Base-by-base conservation (phyloP, 2,113 vertebrate species). In the Chlorocebus sabaeus region DNA sequence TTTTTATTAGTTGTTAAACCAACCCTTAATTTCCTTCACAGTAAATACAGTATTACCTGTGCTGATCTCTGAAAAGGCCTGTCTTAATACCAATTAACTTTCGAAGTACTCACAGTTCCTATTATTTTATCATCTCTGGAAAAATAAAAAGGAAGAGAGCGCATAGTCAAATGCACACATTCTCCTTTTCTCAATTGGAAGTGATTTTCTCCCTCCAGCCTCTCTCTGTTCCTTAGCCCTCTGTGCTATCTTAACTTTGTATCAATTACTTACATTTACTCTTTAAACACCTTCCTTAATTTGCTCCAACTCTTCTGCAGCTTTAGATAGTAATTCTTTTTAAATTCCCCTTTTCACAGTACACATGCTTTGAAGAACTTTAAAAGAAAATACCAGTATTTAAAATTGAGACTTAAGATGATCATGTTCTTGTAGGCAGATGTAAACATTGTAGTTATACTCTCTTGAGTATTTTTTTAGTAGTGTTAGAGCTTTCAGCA, bases 361-460 rank as follows among this genome's bases (percentile, higher is more conserved):
- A 78, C 76, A 93, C 85, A 81, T 5, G 20, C 68, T 72, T 79
- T 90, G 48, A 88, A 80, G 61, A 90, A 78, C 23, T 48, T 86
- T 83, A 43, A 90, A 84, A 85, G 72, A 93, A 89, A 90, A 67
- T 35, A 89, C 12, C 35, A 43, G 30, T 76, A 67, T 95, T 93
- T 96, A 88, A 82, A 97, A 93, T 85, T 10, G 8, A 89, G 50
- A 93, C 50, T 73, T 64, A 85, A 93, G 50, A 94, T 96, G 82
- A 96, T 57, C 50, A 45, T 83, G 48, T 75, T 68, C 72, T 89
- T 93, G 30, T 61, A 75, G 79, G 57, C 18, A 86, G 61, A 83
- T 8, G 11, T 95, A 95, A 97, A 94, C 91, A 94, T 91, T 97
- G 32, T 55, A 79, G 55, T 59, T 79, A n/a, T 23, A 45, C 10